Percentiles rank a stretch among this genome's conserved stretches.
These are phyloP conservation scores for Gnatocerus cornutus DNA, from an alignment of 2,888 invertebrate species.

Conservation along the genomic window DNA sequence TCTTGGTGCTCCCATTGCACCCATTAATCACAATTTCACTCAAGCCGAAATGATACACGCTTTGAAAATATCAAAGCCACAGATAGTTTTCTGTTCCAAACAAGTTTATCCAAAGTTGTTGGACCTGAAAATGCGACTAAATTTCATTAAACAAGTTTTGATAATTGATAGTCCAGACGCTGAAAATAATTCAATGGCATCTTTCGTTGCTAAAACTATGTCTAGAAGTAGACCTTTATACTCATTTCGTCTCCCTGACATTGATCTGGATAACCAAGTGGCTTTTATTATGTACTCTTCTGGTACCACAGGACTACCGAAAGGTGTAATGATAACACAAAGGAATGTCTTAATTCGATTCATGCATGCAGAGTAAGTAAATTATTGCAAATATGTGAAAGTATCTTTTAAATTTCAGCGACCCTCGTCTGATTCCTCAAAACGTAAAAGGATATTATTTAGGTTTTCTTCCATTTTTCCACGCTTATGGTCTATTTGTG, in stretches of 20 bases:
- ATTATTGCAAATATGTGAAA: neutral
- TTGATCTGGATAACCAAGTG: conserved; percentile 54
- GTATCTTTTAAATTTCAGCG: conserved; percentile 41
- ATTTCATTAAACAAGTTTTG: conserved; percentile 72
- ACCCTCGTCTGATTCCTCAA: conserved; percentile 34
- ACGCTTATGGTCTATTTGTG: conserved; percentile 59
- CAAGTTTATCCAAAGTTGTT: conserved; percentile 21
- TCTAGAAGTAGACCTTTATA: neutral
- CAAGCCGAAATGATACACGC: conserved; percentile 70
- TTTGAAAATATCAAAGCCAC: conserved; percentile 78
- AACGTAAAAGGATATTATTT: conserved; percentile 20
- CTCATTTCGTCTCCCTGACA: conserved; percentile 48
- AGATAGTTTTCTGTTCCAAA: conserved; percentile 78
- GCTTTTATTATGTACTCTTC: conserved; percentile 75
- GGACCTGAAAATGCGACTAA: conserved; percentile 25
- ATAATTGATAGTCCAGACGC: conserved; percentile 69
- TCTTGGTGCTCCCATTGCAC: conserved; percentile 57
- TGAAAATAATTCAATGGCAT: conserved; percentile 44
- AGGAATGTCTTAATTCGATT: conserved; percentile 68
- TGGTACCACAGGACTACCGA: conserved; percentile 81
- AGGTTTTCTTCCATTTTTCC: conserved; percentile 61
- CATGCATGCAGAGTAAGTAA: conserved; percentile 41
- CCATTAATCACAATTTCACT: conserved; percentile 60
- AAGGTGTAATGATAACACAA: conserved; percentile 79
- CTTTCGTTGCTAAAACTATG: conserved; percentile 41